Evolutionary conservation across 2,888 invertebrate species (phyloP).

Genomic region (Cheilosia soror): DNA sequence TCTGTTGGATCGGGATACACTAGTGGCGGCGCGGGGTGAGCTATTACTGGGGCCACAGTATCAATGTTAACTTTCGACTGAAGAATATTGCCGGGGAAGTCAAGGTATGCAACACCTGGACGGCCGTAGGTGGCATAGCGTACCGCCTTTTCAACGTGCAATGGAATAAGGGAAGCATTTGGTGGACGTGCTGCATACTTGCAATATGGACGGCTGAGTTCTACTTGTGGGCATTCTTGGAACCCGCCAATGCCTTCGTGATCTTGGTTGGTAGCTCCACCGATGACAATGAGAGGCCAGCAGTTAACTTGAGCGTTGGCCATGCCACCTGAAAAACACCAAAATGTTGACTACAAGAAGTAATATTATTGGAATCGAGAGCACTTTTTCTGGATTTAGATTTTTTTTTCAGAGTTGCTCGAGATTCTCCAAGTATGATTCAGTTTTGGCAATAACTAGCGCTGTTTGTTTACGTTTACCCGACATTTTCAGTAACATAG

Average conservation of each 20-base stretch:
- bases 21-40: constrained; percentile 85
- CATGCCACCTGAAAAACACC: constrained; percentile 90
- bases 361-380: too few relatives aligned
- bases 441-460: too few relatives aligned
- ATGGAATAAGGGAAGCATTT: constrained; percentile 91
- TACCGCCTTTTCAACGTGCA: constrained; percentile 96
- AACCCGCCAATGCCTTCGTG: constrained; percentile 98
- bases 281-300: constrained; percentile 97
- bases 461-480: too few relatives aligned
- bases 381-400: too few relatives aligned
- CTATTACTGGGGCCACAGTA: constrained; percentile 81
- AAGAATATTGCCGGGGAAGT: constrained; percentile 94
- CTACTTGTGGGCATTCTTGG: constrained; percentile 96
- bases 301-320: constrained; percentile 98
- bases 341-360: not conserved
- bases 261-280: constrained; percentile 95
- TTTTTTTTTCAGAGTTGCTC: too few relatives aligned
- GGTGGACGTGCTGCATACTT: constrained; percentile 96
- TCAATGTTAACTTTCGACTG: constrained; percentile 83
- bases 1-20: constrained; percentile 89
- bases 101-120: constrained; percentile 95
- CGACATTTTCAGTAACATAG: too few relatives aligned
- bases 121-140: constrained; percentile 92
- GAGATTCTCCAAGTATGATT: too few relatives aligned
- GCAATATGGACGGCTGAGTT: constrained; percentile 93